A percentile compares a stretch with the other conserved stretches of the same genome.
Conservation (phyloP, 2,113 vertebrate genomes). For the Colossoma macropomum region DNA sequence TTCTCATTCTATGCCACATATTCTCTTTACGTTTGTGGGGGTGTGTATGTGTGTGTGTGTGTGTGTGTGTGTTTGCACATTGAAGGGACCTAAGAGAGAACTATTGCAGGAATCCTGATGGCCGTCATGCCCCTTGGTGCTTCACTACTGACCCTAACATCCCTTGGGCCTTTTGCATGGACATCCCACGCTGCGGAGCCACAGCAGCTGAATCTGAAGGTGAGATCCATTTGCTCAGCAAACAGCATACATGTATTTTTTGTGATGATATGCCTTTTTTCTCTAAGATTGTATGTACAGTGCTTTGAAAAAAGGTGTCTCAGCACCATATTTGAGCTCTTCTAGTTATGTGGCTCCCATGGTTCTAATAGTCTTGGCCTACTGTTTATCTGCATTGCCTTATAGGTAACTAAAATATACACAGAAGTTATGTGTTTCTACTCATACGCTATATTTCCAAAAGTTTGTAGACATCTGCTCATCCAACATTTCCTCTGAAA, state of each 20-base stretch:
- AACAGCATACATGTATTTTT: neutral
- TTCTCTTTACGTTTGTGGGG: neutral
- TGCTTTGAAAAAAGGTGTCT: neutral
- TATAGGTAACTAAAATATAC: neutral
- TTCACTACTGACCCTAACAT: constrained; percentile 93
- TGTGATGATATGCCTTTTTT: neutral
- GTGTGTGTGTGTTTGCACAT: constrained; percentile 21
- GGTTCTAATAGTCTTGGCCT: neutral
- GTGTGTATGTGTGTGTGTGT: constrained; percentile 2
- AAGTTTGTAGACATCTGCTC: neutral
- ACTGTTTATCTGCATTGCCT: neutral
- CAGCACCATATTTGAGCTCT: neutral
- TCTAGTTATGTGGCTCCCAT: neutral
- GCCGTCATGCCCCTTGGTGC: constrained; percentile 95
- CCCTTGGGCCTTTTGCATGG: constrained; percentile 88
- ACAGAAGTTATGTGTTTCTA: neutral
- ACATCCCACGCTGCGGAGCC: constrained; percentile 89
- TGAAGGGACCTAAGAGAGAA: constrained; percentile 93
- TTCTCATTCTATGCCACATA: neutral
- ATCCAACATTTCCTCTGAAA: neutral
- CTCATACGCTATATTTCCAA: neutral
- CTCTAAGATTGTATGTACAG: neutral
- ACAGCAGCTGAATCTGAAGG: constrained; percentile 64
- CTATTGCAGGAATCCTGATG: constrained; percentile 97
- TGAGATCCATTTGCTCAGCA: constrained; percentile 52